Conservation (phyloP, 1,140 invertebrate genomes). For the Diorhabda sublineata region DNA sequence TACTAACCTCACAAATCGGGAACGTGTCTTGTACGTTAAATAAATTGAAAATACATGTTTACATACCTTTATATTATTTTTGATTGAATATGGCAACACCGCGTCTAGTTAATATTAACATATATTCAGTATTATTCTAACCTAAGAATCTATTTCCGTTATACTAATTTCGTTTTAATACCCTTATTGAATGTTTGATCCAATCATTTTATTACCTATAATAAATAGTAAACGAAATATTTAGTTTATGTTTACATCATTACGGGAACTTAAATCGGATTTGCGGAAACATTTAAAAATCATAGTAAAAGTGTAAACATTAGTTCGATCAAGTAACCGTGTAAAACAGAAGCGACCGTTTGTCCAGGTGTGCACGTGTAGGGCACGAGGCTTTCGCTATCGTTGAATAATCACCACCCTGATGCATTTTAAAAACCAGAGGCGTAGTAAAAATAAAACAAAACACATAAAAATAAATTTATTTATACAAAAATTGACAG, state of each 20-base stretch:
- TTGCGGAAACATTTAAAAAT: background rate
- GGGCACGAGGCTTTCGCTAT: slow-evolving; percentile 6
- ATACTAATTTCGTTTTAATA: too few relatives aligned
- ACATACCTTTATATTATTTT: background rate
- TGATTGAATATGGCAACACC: too few relatives aligned
- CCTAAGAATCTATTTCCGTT: too few relatives aligned
- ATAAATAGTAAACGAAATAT: too few relatives aligned
- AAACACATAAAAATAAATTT: too few relatives aligned
- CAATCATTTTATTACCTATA: too few relatives aligned
- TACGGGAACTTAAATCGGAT: background rate
- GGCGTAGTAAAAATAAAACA: background rate
- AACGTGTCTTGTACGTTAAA: background rate
- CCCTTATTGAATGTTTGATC: too few relatives aligned
- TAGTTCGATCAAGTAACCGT: background rate
- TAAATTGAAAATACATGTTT: background rate
- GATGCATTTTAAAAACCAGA: slow-evolving; percentile 6
- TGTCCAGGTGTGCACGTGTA: slow-evolving; percentile 17
- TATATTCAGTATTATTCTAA: too few relatives aligned
- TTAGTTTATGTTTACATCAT: too few relatives aligned
- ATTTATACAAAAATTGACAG: too few relatives aligned
- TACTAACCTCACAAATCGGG: background rate
- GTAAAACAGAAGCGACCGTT: background rate
- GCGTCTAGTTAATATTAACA: too few relatives aligned
- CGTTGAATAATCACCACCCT: slow-evolving; percentile 13
- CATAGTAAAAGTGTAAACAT: background rate